Evolutionary conservation across 2,888 invertebrate species (phyloP), one percentile per base, ranked within the genome.

Genomic region (Oscheius sp.): DNA sequence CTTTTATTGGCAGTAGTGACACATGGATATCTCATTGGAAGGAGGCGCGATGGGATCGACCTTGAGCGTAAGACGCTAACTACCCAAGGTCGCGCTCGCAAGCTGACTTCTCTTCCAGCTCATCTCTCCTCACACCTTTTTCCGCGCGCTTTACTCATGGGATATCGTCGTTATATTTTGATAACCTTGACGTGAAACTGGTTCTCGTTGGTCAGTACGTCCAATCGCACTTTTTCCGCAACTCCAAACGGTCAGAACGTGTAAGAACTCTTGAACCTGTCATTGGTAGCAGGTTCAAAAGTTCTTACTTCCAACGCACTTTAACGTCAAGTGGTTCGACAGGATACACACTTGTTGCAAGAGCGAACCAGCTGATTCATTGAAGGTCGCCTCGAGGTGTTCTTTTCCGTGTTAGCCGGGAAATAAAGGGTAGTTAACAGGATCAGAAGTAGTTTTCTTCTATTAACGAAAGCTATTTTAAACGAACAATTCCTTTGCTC

Each of bases 131-230:
- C 53, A 53, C 11, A 2, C 53, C 53, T 11, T 53, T 53, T 53
- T 53, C 7, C 53, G 11, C 59, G 32, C 68, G 68, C 55, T 53
- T 63, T 63, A 53, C 55, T 35, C n/a, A 13, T 2, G 32, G 50
- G 65, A 68, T 55, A 68, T 21, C 55, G 55, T 68, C 68, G 68
- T 37, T 55, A 68, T 68, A 55, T 55, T 68, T 68, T 68, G 68
- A 68, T 68, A 68, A 68, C 68, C 68, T 68, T 68, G 68, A 55
- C 33, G 7, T n/a, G 53, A 33, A 68, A 53, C 53, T 21, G 68
- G 68, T 53, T 53, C 32, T 35, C 2, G 3, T 5, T 68, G 68
- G 68, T 68, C 68, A 68, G 10, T n/a, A 2, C 10, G 50, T 60
- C 60, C 63, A 32, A 42, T 13, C 21, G 29, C 32, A 48, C 50